Percentiles rank a stretch among this genome's conserved stretches.
phyloP scores from a whole-genome alignment of 2,113 vertebrate species.

The Globicephala melas region DNA sequence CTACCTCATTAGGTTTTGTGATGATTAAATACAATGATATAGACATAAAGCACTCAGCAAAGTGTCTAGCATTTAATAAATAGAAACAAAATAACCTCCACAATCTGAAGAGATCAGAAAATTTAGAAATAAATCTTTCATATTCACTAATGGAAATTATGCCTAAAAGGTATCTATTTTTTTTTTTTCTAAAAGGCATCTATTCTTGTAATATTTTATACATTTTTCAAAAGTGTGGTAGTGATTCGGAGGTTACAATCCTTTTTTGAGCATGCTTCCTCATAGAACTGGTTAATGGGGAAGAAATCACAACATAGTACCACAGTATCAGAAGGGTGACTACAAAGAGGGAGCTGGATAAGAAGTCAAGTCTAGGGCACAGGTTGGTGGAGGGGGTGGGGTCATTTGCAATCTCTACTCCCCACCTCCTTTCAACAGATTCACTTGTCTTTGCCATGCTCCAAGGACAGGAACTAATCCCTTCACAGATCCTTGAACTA shows the following conservation, averaged over 20 bases:
- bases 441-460: background rate
- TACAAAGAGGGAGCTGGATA: background rate
- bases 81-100: background rate
- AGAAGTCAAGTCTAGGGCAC: background rate
- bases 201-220: background rate
- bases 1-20: background rate
- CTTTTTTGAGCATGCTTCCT: background rate
- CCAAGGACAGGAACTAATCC: background rate
- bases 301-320: background rate
- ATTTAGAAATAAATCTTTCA: background rate
- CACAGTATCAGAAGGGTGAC: background rate
- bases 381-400: background rate
- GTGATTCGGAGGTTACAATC: background rate
- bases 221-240: background rate
- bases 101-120: background rate
- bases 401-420: background rate
- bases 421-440: background rate
- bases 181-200: background rate
- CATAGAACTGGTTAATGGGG: background rate
- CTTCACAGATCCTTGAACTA: background rate
- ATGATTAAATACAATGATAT: background rate
- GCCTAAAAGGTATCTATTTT: too few species aligned
- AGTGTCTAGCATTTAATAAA: background rate
- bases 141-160: background rate
- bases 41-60: background rate